These are phyloP conservation scores for Neosilurus mollespiculum DNA, from an alignment of 2,797 vertebrate genomes.

Conservation along the genomic window DNA sequence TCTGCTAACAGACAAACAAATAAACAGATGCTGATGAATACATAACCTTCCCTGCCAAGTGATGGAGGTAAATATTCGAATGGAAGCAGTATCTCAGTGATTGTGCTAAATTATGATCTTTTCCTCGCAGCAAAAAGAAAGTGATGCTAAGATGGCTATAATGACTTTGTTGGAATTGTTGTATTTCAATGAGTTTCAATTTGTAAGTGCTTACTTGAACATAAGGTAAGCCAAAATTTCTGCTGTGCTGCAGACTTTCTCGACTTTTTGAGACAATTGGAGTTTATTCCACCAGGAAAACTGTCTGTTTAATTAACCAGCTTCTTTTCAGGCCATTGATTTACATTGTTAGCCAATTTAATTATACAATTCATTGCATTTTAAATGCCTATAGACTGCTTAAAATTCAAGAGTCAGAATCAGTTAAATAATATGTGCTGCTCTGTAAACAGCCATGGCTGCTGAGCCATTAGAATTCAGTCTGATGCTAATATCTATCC, in stretches of 20 bases:
- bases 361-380: constrained; percentile 88
- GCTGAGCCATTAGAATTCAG: constrained; percentile 19
- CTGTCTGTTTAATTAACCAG: constrained; percentile 80
- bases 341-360: constrained; percentile 84
- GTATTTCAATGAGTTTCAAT: constrained; percentile 12
- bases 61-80: background rate
- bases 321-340: constrained; percentile 83
- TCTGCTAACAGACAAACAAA: too few species aligned
- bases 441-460: constrained; percentile 60
- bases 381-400: constrained; percentile 84
- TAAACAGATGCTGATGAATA: too few species aligned
- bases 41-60: too few species aligned
- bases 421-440: constrained; percentile 80
- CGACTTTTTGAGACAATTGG: constrained; percentile 64
- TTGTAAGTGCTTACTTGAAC: constrained; percentile 26
- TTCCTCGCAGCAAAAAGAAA: constrained; percentile 4
- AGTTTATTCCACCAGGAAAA: constrained; percentile 75
- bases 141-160: background rate
- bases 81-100: constrained; percentile 12
- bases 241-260: constrained; percentile 51
- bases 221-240: constrained; percentile 42
- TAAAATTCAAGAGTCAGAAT: constrained; percentile 86
- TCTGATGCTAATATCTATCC: constrained; percentile 34
- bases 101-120: constrained; percentile 7
- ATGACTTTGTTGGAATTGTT: background rate